Base-by-base conservation (phyloP, 2,888 invertebrate species). In the Thecophora atra region DNA sequence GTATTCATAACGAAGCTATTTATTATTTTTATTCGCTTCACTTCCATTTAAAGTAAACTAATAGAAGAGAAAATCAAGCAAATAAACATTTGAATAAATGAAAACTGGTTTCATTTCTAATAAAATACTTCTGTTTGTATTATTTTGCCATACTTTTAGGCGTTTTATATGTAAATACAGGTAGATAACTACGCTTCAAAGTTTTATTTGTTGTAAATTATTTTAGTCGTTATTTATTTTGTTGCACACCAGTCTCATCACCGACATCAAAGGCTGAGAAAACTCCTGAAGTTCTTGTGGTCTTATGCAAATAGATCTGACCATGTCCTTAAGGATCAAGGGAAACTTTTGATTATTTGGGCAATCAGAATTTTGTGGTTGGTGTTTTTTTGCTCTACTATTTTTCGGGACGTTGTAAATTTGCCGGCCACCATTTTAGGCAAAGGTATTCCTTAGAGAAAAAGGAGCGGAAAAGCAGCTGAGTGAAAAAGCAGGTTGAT, bases 171-270 rank as follows among this genome's bases (percentile, higher is more conserved):
- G 67, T 73, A 68, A 71, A 71, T 73, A 68, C 56, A 71, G 44
- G 67, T 42, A 56, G 11, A 66, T 54, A n/a, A 21, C 47, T 44
- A 60, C 17, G 51, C 11, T 44, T 28, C 47, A 21, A 26, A 47
- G 47, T 17, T 51, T 65, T 24, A 19, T 24, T 17, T 8, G n/a
- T 58, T 21, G 52, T 66, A 77, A 79, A 82, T 82, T 82, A 82
- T 80, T 83, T 81, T 82, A 82, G n/a, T n/a, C n/a, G n/a, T n/a
- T 37, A 37, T 37, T 8, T 8, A 6, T 8, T 37, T 37, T 37
- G 37, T 37, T 37, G 3, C 37, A 8, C 37, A 11, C 11, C 7
- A 0, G 37, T 37, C 37, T 2, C 37, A 37, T 37, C 37, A 37
- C 1, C 37, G 1, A 37, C 37, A 2, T 37, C 37, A 37, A 1